A percentile compares a stretch with the other conserved stretches of the same genome.
Evolutionary conservation across 2,888 invertebrate species (phyloP).

Genomic region (Sylvicola fuscatus): DNA sequence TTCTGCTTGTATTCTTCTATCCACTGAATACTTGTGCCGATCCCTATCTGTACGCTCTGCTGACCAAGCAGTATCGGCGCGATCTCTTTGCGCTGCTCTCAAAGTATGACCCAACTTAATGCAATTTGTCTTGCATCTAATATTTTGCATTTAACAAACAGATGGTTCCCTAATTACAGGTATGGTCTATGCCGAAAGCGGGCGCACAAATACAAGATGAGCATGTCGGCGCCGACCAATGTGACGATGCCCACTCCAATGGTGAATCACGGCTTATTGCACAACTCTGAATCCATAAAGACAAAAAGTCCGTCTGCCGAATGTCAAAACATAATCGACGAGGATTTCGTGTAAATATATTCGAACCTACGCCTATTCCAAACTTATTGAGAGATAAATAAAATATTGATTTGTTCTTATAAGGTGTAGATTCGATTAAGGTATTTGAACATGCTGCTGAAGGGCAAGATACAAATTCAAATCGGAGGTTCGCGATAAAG

Average conservation of each 20-base stretch:
- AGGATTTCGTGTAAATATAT: too few relatives aligned
- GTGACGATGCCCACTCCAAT: conserved; percentile 8
- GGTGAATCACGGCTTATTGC: conserved; percentile 4
- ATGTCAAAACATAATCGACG: too few relatives aligned
- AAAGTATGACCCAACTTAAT: conserved; percentile 27
- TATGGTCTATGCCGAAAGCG: conserved; percentile 30
- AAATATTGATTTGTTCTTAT: too few relatives aligned
- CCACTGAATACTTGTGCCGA: conserved; percentile 84
- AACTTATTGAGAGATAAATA: too few relatives aligned
- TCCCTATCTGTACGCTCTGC: conserved; percentile 77
- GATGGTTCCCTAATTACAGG: conserved; percentile 16
- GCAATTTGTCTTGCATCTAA: background rate
- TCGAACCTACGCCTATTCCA: too few relatives aligned
- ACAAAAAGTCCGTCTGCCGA: too few relatives aligned
- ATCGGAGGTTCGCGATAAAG: too few relatives aligned
- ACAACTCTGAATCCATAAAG: background rate
- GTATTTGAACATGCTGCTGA: too few relatives aligned
- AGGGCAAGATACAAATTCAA: too few relatives aligned
- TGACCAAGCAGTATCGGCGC: conserved; percentile 68
- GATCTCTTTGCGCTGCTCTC: conserved; percentile 48
- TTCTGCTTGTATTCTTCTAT: conserved; percentile 74
- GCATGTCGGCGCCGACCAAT: conserved; percentile 17
- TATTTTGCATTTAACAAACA: too few relatives aligned
- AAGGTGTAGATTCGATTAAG: too few relatives aligned
- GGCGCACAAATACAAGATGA: conserved; percentile 29